phyloP scores from a whole-genome alignment of 2,113 vertebrate species.

The Mionectes macconnelli region DNA sequence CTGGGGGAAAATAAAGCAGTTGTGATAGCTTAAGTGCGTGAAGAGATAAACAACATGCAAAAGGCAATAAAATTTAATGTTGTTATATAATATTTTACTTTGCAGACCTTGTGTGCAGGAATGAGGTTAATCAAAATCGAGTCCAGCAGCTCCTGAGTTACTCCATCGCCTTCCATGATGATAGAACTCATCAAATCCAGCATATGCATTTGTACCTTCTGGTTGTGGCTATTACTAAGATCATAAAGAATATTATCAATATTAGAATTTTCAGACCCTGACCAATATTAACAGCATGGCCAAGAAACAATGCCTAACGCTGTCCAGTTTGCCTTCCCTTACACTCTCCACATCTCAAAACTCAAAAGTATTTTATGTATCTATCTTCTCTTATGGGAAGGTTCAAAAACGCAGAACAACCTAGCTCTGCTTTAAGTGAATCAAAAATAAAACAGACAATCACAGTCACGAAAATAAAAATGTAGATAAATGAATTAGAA shows the following conservation, averaged over 20 bases:
- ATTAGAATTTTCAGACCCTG: neutral
- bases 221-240: slow-evolving; percentile 97
- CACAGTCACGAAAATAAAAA: neutral
- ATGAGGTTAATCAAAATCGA: slow-evolving; percentile 99
- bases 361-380: neutral
- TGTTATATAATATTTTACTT: neutral
- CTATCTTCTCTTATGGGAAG: neutral
- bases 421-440: neutral
- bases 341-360: neutral
- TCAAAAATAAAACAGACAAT: neutral
- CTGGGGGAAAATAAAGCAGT: neutral
- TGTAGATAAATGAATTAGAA: neutral
- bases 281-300: neutral
- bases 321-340: neutral
- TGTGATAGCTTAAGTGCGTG: fast-evolving
- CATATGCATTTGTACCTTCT: slow-evolving; percentile 99
- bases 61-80: neutral
- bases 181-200: slow-evolving; percentile 99
- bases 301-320: neutral
- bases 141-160: slow-evolving; percentile 97
- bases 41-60: neutral
- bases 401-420: neutral
- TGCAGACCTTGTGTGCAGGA: slow-evolving; percentile 93
- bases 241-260: neutral
- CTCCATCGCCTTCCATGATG: slow-evolving; percentile 99